These are phyloP conservation scores for Arenaria interpres DNA, from an alignment of 2,113 vertebrate genomes.

Conservation along the genomic window DNA sequence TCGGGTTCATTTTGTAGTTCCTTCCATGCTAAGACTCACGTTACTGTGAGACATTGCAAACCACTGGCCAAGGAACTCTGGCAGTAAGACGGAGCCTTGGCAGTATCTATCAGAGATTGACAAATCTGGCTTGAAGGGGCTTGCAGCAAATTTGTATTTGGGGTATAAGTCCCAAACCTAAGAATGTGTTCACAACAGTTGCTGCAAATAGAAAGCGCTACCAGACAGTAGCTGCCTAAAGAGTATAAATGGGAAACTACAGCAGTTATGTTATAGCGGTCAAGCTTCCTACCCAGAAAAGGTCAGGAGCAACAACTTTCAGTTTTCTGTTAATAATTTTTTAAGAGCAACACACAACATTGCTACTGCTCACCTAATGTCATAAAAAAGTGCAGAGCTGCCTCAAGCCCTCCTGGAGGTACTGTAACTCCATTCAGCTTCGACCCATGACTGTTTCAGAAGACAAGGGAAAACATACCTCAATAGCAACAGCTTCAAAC, in stretches of 20 bases:
- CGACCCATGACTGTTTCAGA: not conserved
- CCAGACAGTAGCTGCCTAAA: not conserved
- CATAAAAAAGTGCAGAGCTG: not conserved
- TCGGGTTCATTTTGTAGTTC: not conserved
- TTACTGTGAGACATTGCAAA: not conserved
- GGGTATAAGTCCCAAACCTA: not conserved
- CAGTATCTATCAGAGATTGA: rapidly evolving
- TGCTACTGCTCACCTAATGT: not conserved
- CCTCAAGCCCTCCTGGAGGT: too few relatives aligned
- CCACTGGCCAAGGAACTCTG: not conserved
- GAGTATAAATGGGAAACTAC: not conserved
- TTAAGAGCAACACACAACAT: not conserved
- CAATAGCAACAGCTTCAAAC: not conserved
- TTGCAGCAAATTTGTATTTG: not conserved
- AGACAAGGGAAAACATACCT: not conserved
- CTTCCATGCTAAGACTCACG: not conserved
- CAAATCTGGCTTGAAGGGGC: not conserved
- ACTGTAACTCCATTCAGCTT: not conserved
- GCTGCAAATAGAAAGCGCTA: not conserved
- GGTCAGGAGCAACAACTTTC: not conserved
- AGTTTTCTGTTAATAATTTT: not conserved
- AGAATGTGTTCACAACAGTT: not conserved
- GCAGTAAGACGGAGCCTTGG: not conserved
- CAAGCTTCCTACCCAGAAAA: not conserved
- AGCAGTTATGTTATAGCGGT: rapidly evolving